Conservation (phyloP, 1,140 invertebrate species). For the Eumaeus atala region DNA sequence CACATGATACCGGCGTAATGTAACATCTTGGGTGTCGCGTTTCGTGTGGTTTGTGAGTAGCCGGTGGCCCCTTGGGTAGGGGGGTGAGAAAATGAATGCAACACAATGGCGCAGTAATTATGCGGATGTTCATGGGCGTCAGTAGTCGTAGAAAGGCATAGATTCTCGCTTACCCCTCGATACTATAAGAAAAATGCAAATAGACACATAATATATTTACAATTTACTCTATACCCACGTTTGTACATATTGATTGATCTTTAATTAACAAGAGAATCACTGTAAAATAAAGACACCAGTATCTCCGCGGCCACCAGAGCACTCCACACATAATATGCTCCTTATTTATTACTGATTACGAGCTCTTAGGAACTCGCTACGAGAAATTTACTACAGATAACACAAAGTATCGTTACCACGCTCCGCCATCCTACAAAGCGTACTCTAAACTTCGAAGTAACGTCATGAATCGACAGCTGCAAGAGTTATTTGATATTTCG, state of each 20-base stretch:
- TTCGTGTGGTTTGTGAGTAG: too few relatives aligned
- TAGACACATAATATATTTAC: background rate
- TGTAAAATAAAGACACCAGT: too few relatives aligned
- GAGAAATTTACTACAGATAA: slow-evolving; percentile 29
- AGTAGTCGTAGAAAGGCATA: too few relatives aligned
- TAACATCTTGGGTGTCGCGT: too few relatives aligned
- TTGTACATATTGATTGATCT: background rate
- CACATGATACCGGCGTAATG: too few relatives aligned
- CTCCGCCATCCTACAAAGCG: background rate
- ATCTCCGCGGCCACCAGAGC: too few relatives aligned
- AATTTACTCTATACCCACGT: background rate
- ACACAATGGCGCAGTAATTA: too few relatives aligned
- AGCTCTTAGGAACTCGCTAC: slow-evolving; percentile 25
- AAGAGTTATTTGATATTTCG: background rate
- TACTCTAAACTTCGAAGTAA: background rate
- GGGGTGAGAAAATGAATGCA: too few relatives aligned
- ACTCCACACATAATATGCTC: background rate
- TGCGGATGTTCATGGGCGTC: too few relatives aligned
- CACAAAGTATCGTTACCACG: slow-evolving; percentile 19
- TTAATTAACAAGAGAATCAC: background rate
- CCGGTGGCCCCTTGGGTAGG: too few relatives aligned
- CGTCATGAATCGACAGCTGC: background rate
- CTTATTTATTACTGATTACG: slow-evolving; percentile 27
- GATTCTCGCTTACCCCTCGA: too few relatives aligned
- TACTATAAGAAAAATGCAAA: background rate